Evolutionary conservation across 2,888 invertebrate species (phyloP), one percentile per base, ranked within the genome.

Genomic region (Auanema freiburgensis): DNA sequence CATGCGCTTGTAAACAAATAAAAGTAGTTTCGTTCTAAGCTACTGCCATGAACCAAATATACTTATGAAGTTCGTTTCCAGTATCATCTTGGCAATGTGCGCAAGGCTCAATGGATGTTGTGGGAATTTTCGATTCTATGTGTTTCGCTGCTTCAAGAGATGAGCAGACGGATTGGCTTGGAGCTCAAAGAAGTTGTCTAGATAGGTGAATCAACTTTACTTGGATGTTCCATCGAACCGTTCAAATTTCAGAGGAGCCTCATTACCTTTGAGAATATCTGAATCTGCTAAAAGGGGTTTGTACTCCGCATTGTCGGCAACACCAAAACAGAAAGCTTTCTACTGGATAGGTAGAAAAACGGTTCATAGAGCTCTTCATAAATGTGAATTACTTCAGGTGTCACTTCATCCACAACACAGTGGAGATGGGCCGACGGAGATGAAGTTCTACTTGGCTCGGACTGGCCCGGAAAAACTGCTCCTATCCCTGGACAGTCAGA

Each of bases 21-120:
- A n/a, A n/a, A n/a, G n/a, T n/a, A n/a, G n/a, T n/a, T n/a, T n/a
- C n/a, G n/a, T n/a, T n/a, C n/a, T n/a, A n/a, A n/a, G n/a, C n/a
- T n/a, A n/a, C n/a, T n/a, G n/a, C n/a, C n/a, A n/a, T n/a, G n/a
- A n/a, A n/a, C n/a, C n/a, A n/a, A n/a, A n/a, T n/a, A 33, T 33
- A 33, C 4, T 33, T 33, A 51, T 16, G 18, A 6, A 25, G 14
- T 50, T 33, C 25, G 33, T 23, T 76, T 78, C 55, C 67, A 79
- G 79, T 75, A 16, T 76, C 77, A 10, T 61, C 71, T 24, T 79
- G 79, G 79, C 79, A 79, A 71, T 79, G 79, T 54, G 79, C 76
- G 11, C 71, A 69, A 49, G 66, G 70, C 18, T 62, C 72, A 24
- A 72, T 79, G 76, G 79, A 79, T 54, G 67, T 76, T 16, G 63